phyloP scores from a whole-genome alignment of 2,113 vertebrate genomes.

The Malurus elegans region DNA sequence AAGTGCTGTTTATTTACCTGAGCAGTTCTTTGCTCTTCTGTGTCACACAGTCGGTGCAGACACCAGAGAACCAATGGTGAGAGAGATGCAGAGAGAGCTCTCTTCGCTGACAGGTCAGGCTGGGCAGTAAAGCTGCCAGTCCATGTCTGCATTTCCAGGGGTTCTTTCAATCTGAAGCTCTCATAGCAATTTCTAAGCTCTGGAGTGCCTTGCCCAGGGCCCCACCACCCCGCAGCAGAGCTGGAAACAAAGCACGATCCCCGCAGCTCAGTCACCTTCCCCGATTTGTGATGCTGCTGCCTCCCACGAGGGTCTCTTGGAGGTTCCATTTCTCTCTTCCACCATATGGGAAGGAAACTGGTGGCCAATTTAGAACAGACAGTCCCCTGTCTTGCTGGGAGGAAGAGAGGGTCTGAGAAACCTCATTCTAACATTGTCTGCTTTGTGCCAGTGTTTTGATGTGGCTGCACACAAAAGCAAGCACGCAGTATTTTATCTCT shows the following conservation, averaged over 20 bases:
- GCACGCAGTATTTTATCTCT: background rate
- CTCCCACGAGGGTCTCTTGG: background rate
- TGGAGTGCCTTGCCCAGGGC: background rate
- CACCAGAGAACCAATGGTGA: background rate
- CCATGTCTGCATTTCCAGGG: background rate
- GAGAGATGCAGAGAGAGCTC: background rate
- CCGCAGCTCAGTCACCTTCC: background rate
- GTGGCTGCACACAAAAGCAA: background rate
- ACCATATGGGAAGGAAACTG: slow-evolving; percentile 3
- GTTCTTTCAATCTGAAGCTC: background rate
- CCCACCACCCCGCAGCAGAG: background rate
- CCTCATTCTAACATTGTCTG: background rate
- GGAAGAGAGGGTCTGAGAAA: background rate
- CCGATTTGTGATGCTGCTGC: background rate
- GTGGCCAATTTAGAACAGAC: background rate
- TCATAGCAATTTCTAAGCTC: background rate
- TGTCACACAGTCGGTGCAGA: background rate
- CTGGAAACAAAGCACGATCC: background rate
- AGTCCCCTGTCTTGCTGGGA: background rate
- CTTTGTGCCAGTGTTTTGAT: background rate
- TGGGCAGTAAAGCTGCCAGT: background rate
- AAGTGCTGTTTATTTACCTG: background rate
- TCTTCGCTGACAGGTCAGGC: background rate
- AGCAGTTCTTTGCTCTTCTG: background rate
- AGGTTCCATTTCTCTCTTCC: background rate